Evolutionary conservation across 2,888 invertebrate genomes (phyloP).

Genomic region (Xestia ashworthii): DNA sequence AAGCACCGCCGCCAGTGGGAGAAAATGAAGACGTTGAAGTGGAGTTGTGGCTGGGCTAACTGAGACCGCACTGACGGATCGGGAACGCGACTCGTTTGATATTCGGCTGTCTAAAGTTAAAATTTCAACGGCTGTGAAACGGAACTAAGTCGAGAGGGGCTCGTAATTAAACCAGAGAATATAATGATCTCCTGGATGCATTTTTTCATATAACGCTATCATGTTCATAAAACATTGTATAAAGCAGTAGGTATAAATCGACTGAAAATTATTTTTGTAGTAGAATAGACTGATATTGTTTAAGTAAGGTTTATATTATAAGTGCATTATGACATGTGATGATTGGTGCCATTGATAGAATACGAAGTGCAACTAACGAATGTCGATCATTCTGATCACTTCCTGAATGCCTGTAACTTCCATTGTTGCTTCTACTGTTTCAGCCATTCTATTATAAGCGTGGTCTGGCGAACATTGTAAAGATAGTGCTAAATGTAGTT

Average conservation of each 20-base stretch:
- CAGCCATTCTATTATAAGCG: slow-evolving; percentile 53
- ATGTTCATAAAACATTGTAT: slow-evolving; percentile 81
- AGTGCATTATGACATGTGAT: slow-evolving; percentile 90
- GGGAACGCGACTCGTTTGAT: slow-evolving; percentile 47
- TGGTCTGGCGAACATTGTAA: slow-evolving; percentile 18
- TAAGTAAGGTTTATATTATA: slow-evolving; percentile 81
- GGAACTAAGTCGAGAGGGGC: slow-evolving; percentile 72
- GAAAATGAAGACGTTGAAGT: slow-evolving; percentile 95
- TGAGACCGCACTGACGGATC: slow-evolving; percentile 55
- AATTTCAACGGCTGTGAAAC: slow-evolving; percentile 79
- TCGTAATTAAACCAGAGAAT: slow-evolving; percentile 71
- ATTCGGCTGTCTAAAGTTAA: slow-evolving; percentile 68
- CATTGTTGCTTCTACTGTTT: slow-evolving; percentile 83
- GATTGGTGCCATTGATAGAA: slow-evolving; percentile 90
- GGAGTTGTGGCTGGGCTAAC: slow-evolving; percentile 92
- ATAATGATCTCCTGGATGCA: slow-evolving; percentile 86
- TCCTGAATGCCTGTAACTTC: slow-evolving; percentile 85
- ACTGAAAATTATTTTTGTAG: slow-evolving; percentile 91
- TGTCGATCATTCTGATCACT: slow-evolving; percentile 81
- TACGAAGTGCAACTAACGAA: slow-evolving; percentile 84
- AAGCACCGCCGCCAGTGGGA: slow-evolving; percentile 96
- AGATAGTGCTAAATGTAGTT: slow-evolving; percentile 17
- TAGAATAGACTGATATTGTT: slow-evolving; percentile 90
- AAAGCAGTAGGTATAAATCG: slow-evolving; percentile 87
- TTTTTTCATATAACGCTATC: slow-evolving; percentile 75